Conservation (phyloP, 2,113 vertebrate genomes). For the Oryzias javanicus region DNA sequence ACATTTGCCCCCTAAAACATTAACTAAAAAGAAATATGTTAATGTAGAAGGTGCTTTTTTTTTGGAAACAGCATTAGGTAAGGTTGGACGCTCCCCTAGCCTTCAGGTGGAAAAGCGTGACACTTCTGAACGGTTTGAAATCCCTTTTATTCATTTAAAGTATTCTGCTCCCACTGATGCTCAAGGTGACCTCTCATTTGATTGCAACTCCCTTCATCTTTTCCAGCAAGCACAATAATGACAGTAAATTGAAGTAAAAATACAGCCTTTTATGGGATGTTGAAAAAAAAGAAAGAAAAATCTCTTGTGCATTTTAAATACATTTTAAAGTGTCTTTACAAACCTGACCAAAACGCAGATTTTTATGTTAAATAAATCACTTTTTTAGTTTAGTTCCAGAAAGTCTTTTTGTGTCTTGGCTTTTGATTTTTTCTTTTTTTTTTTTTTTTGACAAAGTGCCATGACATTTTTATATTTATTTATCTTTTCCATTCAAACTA, state of each 20-base stretch:
- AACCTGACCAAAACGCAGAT: constrained; percentile 2
- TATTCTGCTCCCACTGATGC: constrained; percentile 46
- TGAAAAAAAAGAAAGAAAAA: no score
- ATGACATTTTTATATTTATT: no score
- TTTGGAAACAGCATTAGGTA: constrained; percentile 63
- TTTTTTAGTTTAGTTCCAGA: not conserved
- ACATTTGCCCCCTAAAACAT: constrained; percentile 56
- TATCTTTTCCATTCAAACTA: not conserved
- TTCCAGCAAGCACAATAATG: constrained; percentile 30
- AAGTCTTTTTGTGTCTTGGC: no score
- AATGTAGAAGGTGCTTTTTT: not conserved
- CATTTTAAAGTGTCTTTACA: not conserved
- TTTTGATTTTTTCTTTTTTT: no score
- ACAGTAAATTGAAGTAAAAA: constrained; percentile 3
- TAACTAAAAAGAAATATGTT: constrained; percentile 35
- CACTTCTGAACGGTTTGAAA: constrained; percentile 60
- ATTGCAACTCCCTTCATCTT: constrained; percentile 42
- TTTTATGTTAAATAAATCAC: not conserved
- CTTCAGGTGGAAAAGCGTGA: constrained; percentile 66
- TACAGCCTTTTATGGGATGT: no score
- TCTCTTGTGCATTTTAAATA: no score
- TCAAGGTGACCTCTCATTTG: constrained; percentile 68
- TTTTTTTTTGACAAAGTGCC: no score
- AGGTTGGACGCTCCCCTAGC: constrained; percentile 59
- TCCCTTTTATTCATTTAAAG: constrained; percentile 55